phyloP scores from a whole-genome alignment of 2,113 vertebrate species.

The Cephalophus harveyi region DNA sequence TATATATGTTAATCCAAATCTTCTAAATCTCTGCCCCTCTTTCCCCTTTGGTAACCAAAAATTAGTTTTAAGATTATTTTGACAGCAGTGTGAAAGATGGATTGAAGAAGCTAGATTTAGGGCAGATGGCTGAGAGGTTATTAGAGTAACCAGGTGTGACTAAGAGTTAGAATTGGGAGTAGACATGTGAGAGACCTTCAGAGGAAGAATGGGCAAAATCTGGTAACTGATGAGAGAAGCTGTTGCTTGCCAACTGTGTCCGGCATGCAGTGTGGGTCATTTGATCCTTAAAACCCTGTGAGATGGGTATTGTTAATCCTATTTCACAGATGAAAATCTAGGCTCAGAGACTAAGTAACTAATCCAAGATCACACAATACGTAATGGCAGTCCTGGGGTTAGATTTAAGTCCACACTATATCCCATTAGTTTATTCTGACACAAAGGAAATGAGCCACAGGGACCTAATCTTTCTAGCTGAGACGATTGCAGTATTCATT shows the following conservation, averaged over 20 bases:
- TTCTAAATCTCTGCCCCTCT: not conserved
- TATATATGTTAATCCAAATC: not conserved
- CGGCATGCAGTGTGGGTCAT: not conserved
- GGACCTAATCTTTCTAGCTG: not conserved
- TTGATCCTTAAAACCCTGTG: not conserved
- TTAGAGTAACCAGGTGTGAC: not conserved
- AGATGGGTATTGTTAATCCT: not conserved
- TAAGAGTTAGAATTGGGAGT: not conserved
- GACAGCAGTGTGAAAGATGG: not conserved
- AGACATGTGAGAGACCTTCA: not conserved
- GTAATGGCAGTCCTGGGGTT: not conserved
- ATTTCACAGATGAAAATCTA: not conserved
- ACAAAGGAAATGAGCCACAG: not conserved
- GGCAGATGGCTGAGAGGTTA: not conserved
- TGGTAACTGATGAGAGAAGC: not conserved
- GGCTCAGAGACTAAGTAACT: not conserved
- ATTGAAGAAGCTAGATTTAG: not conserved
- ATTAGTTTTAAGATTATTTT: conserved; percentile 1
- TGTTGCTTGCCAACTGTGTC: not conserved
- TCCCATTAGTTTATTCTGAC: not conserved
- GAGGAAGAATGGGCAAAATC: not conserved
- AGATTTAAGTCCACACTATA: not conserved
- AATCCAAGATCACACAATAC: not conserved
- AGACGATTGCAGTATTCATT: not conserved
- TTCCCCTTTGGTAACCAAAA: not conserved